Percentiles rank a stretch among this genome's conserved stretches.
Evolutionary conservation across 2,888 invertebrate genomes (phyloP).

Genomic region (Dioctria linearis): DNA sequence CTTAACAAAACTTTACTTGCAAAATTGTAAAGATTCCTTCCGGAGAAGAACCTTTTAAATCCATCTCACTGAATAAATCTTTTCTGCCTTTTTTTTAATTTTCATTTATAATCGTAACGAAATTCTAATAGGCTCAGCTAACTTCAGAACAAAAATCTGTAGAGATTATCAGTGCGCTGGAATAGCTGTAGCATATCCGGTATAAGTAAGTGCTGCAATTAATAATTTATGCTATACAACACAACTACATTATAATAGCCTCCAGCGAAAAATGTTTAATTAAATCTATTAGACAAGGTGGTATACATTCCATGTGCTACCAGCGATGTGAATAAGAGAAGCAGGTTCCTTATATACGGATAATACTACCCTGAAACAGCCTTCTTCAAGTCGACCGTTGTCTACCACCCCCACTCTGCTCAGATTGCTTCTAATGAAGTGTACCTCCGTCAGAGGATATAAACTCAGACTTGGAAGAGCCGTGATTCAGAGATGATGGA

Average conservation of each 20-base stretch:
- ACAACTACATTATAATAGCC: background rate
- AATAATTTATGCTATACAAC: background rate
- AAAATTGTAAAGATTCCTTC: no score
- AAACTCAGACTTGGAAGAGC: background rate
- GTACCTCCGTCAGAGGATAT: background rate
- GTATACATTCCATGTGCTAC: background rate
- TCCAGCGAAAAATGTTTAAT: background rate
- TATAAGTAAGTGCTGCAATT: background rate
- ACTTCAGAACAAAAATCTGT: no score
- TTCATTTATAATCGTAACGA: no score
- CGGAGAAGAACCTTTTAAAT: no score
- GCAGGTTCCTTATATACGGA: background rate
- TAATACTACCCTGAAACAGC: background rate
- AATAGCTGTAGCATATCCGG: no score
- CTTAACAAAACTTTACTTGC: no score
- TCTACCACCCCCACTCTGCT: background rate
- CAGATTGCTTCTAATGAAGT: background rate
- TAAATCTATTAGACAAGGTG: background rate
- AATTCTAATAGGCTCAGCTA: no score
- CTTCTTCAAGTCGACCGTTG: background rate
- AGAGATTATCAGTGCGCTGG: no score
- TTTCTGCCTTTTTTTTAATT: no score
- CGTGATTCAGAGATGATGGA: conserved; percentile 26
- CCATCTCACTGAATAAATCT: no score
- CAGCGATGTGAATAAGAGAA: background rate